Conservation (phyloP, 2,888 invertebrate species). For the Sycophila texana region DNA sequence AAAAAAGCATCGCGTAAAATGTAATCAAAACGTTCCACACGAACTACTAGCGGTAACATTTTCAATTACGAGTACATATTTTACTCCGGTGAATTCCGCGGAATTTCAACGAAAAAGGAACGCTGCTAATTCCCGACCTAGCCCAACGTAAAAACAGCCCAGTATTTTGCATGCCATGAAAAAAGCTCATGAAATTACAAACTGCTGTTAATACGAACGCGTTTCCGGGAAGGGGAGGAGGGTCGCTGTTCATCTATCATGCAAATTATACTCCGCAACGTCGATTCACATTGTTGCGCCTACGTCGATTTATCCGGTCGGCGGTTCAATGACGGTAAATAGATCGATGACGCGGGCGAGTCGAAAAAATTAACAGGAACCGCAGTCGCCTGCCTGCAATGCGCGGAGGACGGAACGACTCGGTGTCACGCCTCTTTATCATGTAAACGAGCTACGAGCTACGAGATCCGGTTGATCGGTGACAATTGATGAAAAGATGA, state of each 20-base stretch:
- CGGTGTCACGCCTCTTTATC: conserved; percentile 1
- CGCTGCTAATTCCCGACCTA: too few relatives aligned
- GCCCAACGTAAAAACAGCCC: background rate
- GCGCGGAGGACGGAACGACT: background rate
- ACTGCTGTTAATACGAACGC: conserved; percentile 6
- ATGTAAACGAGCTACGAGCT: too few relatives aligned
- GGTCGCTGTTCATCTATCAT: conserved; percentile 37
- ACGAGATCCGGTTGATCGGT: too few relatives aligned
- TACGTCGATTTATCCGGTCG: background rate
- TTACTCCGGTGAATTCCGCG: too few relatives aligned
- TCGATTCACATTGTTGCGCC: conserved; percentile 30
- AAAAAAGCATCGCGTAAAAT: too few relatives aligned
- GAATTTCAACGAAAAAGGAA: too few relatives aligned
- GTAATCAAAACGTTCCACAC: too few relatives aligned
- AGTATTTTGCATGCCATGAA: background rate
- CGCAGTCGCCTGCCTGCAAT: background rate
- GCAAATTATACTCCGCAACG: conserved; percentile 37
- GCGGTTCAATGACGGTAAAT: conserved; percentile 40
- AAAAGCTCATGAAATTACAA: conserved; percentile 6
- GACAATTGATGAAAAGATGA: too few relatives aligned
- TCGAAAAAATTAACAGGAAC: background rate
- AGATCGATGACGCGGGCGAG: conserved; percentile 33
- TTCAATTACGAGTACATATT: too few relatives aligned
- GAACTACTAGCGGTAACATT: too few relatives aligned
- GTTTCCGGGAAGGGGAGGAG: background rate